phyloP scores from a whole-genome alignment of 2,113 vertebrate species.

The Ophthalmolycus amberensis region DNA sequence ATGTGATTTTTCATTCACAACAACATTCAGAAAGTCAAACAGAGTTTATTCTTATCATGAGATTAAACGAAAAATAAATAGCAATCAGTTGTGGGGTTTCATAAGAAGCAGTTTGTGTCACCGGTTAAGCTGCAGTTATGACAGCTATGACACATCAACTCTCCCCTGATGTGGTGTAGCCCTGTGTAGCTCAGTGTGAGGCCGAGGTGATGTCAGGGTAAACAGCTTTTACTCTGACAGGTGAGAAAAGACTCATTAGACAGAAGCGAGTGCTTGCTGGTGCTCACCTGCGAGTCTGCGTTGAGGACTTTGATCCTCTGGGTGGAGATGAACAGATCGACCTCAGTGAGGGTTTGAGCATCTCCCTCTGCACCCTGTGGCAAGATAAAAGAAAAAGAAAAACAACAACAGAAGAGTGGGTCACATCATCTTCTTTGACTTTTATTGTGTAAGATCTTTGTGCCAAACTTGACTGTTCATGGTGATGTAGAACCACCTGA shows the following conservation, averaged over 20 bases:
- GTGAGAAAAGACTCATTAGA: background rate
- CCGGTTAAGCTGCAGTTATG: constrained; percentile 44
- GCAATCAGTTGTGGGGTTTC: constrained; percentile 24
- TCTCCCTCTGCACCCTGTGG: constrained; percentile 91
- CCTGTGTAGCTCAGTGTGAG: background rate
- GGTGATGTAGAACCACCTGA: constrained; percentile 17
- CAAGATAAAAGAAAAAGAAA: constrained; percentile 11
- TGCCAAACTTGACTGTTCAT: background rate
- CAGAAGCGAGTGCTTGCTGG: background rate
- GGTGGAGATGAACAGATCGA: constrained; percentile 96
- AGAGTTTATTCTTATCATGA: constrained; percentile 43
- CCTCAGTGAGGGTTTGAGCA: constrained; percentile 91
- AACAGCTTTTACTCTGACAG: constrained; percentile 12
- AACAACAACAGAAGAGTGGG: constrained; percentile 7
- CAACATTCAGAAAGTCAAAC: background rate
- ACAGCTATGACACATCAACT: constrained; percentile 22
- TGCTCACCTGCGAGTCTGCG: constrained; percentile 93
- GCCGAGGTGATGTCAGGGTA: background rate
- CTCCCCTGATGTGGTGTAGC: background rate
- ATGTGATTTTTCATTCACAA: constrained; percentile 2
- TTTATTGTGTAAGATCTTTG: constrained; percentile 10
- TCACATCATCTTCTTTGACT: constrained; percentile 7
- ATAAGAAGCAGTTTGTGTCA: constrained; percentile 30
- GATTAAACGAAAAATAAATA: constrained; percentile 41
- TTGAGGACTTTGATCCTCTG: constrained; percentile 98